Evolutionary conservation across 2,113 vertebrate genomes (phyloP), one percentile per base, ranked within the genome.

Genomic region (Tragelaphus buxtoni): DNA sequence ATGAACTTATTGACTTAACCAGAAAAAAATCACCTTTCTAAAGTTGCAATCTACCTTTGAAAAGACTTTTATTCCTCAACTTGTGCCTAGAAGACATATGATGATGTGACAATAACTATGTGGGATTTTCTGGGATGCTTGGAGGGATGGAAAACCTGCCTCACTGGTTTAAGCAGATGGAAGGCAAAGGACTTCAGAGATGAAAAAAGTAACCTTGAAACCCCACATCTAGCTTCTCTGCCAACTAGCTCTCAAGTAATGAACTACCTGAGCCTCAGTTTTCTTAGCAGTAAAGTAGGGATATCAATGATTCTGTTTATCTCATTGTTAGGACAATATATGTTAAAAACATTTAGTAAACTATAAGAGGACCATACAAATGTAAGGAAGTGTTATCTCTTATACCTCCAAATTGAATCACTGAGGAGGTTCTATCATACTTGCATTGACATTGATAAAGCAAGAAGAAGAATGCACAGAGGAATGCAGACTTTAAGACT

Each of bases 21-120:
- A 96, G 74, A 22, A 94, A 26, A 82, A 97, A 24, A 69, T 12
- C 56, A 94, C 55, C 55, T 77, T 97, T 94, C 85, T 45, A 94
- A 94, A 72, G 47, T 35, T 69, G 12, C 14, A 51, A 30, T 84
- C 42, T 83, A 83, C 11, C 22, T 95, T 74, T 49, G 74, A 20
- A n/a, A 18, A 79, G 42, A 77, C 16, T 69, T 51, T 89, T 53
- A 56, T 77, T 7, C 10, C 76, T 26, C 30, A 61, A 74, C 28
- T 28, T 56, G 11, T 49, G 30, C 39, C 88, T 35, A 42, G 32
- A 81, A 56, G 61, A 93, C 55, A 74, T 12, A 58, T 2, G 7
- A 69, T n/a, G 42, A 26, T 51, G 32, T 69, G 49, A 47, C 17
- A 11, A 20, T 58, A 63, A 58, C 2, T 14, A 87, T 58, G 1